A percentile compares a stretch with the other conserved stretches of the same genome.
Evolutionary conservation across 2,888 invertebrate genomes (phyloP).

Genomic region (Tetramorium bicarinatum): DNA sequence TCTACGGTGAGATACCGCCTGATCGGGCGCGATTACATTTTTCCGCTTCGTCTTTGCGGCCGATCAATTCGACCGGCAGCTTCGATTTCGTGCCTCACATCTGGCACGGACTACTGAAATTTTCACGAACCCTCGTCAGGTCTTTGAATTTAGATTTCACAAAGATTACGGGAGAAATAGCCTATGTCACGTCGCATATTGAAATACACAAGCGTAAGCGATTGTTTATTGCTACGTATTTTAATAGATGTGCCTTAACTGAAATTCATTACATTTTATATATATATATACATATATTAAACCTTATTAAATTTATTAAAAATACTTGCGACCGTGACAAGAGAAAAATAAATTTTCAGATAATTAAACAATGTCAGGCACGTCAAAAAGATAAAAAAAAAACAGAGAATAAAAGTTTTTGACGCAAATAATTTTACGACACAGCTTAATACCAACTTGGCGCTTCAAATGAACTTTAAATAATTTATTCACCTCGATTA

Average conservation of each 20-base stretch:
- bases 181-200: background rate
- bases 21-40: slow-evolving; percentile 39
- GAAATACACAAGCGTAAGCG: background rate
- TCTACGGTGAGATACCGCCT: slow-evolving; percentile 25
- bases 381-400: background rate
- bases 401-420: background rate
- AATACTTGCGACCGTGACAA: background rate
- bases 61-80: slow-evolving; percentile 39
- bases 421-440: background rate
- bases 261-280: background rate
- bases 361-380: background rate
- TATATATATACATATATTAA: no score
- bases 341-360: background rate
- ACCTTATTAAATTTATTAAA: background rate
- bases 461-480: background rate
- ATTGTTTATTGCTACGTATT: background rate
- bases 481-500: background rate
- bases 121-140: slow-evolving; percentile 24
- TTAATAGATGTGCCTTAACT: background rate
- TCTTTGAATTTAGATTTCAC: slow-evolving; percentile 35
- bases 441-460: background rate
- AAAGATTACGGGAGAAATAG: background rate
- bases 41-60: slow-evolving; percentile 43
- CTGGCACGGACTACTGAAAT: slow-evolving; percentile 9
- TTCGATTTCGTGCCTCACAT: slow-evolving; percentile 35